phyloP scores from a whole-genome alignment of 1,140 invertebrate genomes.

The Drosophila sproati region DNA sequence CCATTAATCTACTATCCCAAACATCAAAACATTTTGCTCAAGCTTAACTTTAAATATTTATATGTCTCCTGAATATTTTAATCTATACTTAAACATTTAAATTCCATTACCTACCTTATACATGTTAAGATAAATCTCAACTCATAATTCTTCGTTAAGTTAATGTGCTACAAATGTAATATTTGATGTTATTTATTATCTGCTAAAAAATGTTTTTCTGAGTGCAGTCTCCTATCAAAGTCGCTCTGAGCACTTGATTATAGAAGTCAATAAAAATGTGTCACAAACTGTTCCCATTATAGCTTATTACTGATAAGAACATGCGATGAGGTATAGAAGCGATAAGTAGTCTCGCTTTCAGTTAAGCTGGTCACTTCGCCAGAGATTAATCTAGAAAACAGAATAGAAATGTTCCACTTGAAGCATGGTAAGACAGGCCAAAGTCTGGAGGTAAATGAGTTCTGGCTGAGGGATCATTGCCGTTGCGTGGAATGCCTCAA shows the following conservation, averaged over 20 bases:
- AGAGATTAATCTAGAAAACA: not conserved
- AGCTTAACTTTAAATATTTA: too few species aligned
- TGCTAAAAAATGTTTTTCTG: not conserved
- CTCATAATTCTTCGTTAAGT: too few species aligned
- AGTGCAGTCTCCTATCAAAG: conserved; percentile 1
- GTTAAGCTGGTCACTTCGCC: not conserved
- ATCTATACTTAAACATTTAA: too few species aligned
- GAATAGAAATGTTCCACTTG: conserved; percentile 35
- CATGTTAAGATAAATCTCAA: too few species aligned
- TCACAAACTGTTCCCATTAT: not conserved
- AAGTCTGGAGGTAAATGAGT: conserved; percentile 55
- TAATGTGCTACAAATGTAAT: too few species aligned
- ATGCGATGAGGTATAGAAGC: not conserved
- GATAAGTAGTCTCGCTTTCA: not conserved
- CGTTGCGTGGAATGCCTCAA: conserved; percentile 71
- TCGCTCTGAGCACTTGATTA: not conserved
- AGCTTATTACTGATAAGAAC: conserved; percentile 19
- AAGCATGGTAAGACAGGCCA: conserved; percentile 43
- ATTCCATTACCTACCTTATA: too few species aligned
- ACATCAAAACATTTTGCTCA: too few species aligned
- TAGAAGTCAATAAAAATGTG: too few species aligned
- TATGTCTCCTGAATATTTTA: too few species aligned
- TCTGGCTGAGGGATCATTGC: conserved; percentile 81
- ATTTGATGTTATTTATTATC: too few species aligned
- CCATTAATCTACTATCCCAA: too few species aligned